Percentiles rank a stretch among this genome's conserved stretches.
Evolutionary conservation across 2,797 vertebrate species (phyloP).

Genomic region (Menidia menidia): DNA sequence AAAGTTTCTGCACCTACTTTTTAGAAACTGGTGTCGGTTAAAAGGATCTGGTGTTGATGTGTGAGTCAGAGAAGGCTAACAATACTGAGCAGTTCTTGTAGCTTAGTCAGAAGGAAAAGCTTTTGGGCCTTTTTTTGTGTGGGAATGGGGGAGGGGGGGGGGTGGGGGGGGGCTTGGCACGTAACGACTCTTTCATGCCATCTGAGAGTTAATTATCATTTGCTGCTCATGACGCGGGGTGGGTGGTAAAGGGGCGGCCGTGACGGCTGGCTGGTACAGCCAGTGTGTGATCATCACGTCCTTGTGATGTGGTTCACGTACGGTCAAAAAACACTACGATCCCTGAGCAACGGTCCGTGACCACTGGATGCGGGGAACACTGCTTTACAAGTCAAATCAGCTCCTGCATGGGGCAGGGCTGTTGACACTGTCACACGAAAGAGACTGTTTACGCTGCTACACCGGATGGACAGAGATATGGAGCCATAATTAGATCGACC

Average conservation of each 20-base stretch:
- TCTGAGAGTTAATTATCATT: constrained; percentile 59
- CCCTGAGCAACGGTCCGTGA: constrained; percentile 88
- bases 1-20: constrained; percentile 56
- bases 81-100: constrained; percentile 33
- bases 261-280: constrained; percentile 45
- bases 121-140: constrained; percentile 54
- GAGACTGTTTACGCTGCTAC: constrained; percentile 70
- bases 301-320: constrained; percentile 81
- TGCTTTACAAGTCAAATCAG: constrained; percentile 89
- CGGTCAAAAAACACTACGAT: constrained; percentile 78
- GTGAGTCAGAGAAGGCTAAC: constrained; percentile 59
- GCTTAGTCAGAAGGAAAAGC: constrained; percentile 67
- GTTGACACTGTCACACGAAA: constrained; percentile 75
- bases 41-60: constrained; percentile 54
- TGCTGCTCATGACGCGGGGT: constrained; percentile 53
- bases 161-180: not conserved
- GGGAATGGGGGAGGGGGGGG: not conserved
- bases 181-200: constrained; percentile 51
- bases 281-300: constrained; percentile 53
- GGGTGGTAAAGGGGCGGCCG: constrained; percentile 26
- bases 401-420: constrained; percentile 63
- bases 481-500: constrained; percentile 9
- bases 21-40: constrained; percentile 60
- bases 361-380: constrained; percentile 81
- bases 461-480: constrained; percentile 41